Evolutionary conservation across 1,140 invertebrate genomes (phyloP), one percentile per base, ranked within the genome.

Genomic region (Triops longicaudatus): DNA sequence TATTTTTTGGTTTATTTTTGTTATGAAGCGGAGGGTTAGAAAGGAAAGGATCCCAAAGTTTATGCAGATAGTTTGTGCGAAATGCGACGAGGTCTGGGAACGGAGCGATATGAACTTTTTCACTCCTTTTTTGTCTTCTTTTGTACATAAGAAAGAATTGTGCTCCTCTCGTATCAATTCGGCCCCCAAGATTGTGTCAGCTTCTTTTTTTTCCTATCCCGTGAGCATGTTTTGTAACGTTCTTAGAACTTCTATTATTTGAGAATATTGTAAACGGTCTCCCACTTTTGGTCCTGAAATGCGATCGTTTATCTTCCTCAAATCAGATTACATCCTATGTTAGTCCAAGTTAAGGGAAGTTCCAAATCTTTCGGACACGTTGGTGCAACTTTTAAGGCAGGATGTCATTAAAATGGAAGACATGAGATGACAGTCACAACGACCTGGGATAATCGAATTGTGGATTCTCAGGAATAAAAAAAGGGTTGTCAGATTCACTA

Each of bases 11-110:
- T 63, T 63, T 63, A 63, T 63, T 63, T 63, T 17, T 22, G 10
- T n/a, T 17, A 14, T 63, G 17, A 17, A 17, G 17, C n/a, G 4
- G n/a, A 22, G 50, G 50, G 22, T 5, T 4, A 22, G 50, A 22
- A 63, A 63, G 14, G 50, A 63, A 22, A 22, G 17, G 50, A 9
- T 37, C 31, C 31, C 14, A 22, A 63, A 63, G 50, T 63, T 63
- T 63, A 63, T 63, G 50, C 50, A 63, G 50, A 63, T 63, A 63
- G 50, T 63, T 37, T 63, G n/a, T 63, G 50, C 50, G 50, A 63
- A 63, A n/a, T 63, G 14, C 22, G 14, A 17, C 2, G 50, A 22
- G 50, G 50, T 63, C 50, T 63, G 50, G n/a, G 5, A 17, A 63
- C 50, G 6, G 50, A 17, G 17, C 14, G 50, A 63, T 63, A 63